Conservation (phyloP, 1,140 invertebrate species). For the Notospermus geniculatus region DNA sequence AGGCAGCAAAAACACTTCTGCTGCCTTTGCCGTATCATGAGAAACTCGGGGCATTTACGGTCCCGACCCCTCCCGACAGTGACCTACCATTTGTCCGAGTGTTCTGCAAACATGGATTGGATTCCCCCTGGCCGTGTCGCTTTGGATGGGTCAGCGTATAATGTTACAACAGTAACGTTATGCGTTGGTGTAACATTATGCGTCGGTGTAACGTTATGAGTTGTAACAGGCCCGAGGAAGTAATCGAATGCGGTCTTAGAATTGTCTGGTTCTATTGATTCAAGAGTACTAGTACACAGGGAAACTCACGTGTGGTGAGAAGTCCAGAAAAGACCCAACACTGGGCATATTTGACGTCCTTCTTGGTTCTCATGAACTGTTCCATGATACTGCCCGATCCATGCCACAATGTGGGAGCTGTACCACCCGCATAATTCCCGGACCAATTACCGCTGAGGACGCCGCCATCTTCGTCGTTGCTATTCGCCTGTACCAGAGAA, state of each 20-base stretch:
- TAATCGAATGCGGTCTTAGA: too few relatives aligned
- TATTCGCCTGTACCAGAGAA: not conserved
- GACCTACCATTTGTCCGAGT: not conserved
- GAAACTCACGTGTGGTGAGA: not conserved
- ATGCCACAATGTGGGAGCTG: not conserved
- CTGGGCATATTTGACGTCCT: not conserved
- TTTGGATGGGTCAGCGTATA: too few relatives aligned
- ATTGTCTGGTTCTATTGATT: too few relatives aligned
- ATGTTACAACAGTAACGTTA: too few relatives aligned
- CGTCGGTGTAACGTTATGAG: too few relatives aligned
- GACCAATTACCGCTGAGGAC: conserved; percentile 5
- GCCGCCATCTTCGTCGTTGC: conserved; percentile 6
- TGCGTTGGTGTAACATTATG: too few relatives aligned
- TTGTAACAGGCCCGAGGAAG: too few relatives aligned
- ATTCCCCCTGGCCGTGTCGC: not conserved
- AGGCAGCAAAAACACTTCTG: too few relatives aligned
- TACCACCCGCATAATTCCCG: not conserved
- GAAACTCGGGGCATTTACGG: too few relatives aligned
- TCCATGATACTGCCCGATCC: not conserved
- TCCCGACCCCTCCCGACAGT: too few relatives aligned
- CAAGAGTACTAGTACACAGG: too few relatives aligned
- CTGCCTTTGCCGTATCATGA: too few relatives aligned
- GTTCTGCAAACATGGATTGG: not conserved
- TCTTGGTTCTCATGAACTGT: not conserved
- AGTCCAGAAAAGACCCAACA: conserved; percentile 9